These are phyloP conservation scores for Australoheros scitulus DNA, from an alignment of 2,113 vertebrate species.

Conservation along the genomic window DNA sequence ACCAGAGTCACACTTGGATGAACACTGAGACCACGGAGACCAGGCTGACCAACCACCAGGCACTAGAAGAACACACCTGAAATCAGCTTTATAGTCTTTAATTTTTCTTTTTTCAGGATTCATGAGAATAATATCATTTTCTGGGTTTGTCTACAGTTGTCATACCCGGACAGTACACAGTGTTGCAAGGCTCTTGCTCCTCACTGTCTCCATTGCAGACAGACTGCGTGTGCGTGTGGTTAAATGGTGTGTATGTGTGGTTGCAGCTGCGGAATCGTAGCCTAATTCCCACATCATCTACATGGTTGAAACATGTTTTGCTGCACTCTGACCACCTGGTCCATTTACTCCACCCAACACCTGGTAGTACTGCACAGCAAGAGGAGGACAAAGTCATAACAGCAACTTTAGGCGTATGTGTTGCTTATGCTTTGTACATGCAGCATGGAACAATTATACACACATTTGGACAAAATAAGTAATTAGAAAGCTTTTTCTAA, in stretches of 20 bases:
- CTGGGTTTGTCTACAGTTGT: background rate
- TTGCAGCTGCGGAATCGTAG: conserved; percentile 82
- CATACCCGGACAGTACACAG: conserved; percentile 81
- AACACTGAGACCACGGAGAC: conserved; percentile 85
- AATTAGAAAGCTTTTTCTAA: too few relatives aligned
- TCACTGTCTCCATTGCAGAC: conserved; percentile 76
- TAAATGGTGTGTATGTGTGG: background rate
- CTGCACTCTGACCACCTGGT: conserved; percentile 86
- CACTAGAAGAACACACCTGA: conserved; percentile 63
- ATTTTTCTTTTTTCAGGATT: background rate
- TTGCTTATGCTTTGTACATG: background rate
- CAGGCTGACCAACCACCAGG: conserved; percentile 82
- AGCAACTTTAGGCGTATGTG: too few relatives aligned
- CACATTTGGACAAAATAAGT: background rate
- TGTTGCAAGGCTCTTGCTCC: conserved; percentile 85
- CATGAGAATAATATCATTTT: background rate
- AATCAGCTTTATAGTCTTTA: background rate
- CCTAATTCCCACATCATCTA: conserved; percentile 77
- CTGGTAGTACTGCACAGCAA: conserved; percentile 45
- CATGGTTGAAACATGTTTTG: conserved; percentile 84
- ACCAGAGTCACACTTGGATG: conserved; percentile 82
- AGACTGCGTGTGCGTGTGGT: conserved; percentile 24
- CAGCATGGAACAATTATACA: background rate
- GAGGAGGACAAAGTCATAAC: background rate
- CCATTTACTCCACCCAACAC: conserved; percentile 82